Conservation (phyloP, 1,140 invertebrate species). For the Anastatus disparis region DNA sequence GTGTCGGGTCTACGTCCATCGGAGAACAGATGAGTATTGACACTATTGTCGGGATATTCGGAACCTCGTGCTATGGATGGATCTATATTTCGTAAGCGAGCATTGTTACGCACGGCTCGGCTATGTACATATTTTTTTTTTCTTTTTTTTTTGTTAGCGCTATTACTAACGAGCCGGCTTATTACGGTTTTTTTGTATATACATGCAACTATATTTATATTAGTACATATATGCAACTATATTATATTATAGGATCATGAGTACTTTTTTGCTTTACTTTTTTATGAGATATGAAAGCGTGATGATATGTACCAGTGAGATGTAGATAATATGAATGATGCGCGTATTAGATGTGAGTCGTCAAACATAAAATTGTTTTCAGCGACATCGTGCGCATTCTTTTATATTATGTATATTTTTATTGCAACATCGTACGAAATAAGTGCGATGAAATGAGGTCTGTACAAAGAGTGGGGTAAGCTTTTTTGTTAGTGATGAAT, state of each 20-base stretch:
- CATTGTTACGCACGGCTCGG: conserved; percentile 48
- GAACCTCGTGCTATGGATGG: conserved; percentile 75
- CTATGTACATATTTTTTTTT: conserved; percentile 32
- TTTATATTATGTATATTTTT: too few relatives aligned
- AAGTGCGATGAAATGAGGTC: neutral
- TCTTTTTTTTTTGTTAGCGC: neutral
- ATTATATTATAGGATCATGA: too few relatives aligned
- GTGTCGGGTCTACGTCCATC: conserved; percentile 84
- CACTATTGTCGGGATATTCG: conserved; percentile 85
- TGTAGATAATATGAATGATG: neutral
- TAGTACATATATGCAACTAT: too few relatives aligned
- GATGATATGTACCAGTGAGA: neutral
- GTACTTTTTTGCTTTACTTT: neutral
- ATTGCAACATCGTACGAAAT: neutral
- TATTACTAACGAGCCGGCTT: conserved; percentile 32
- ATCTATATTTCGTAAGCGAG: conserved; percentile 62
- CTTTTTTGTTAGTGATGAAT: too few relatives aligned
- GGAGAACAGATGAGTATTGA: conserved; percentile 81
- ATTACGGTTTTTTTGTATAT: conserved; percentile 16
- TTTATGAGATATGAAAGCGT: neutral
- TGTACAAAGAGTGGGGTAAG: too few relatives aligned
- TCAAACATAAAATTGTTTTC: conserved; percentile 18
- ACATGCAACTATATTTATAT: conserved; percentile 16
- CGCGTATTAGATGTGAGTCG: neutral
- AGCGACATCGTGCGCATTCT: neutral